Conservation (phyloP, 2,797 vertebrate species). For the Halcyon badia region DNA sequence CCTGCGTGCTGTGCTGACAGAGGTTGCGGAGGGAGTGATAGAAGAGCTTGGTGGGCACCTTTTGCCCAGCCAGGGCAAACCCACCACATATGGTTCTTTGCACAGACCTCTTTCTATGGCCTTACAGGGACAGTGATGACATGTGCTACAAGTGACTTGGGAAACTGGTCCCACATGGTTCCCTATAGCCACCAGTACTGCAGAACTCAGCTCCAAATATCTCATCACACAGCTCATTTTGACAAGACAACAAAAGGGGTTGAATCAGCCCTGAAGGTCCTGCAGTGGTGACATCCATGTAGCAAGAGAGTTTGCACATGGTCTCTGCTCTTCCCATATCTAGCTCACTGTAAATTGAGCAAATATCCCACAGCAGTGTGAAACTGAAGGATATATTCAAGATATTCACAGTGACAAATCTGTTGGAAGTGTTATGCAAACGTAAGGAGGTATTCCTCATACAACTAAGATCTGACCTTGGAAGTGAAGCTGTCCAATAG, state of each 20-base stretch:
- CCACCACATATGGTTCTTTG: not conserved
- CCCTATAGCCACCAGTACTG: accelerated
- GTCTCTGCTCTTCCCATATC: not conserved
- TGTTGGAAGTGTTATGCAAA: not conserved
- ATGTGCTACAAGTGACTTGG: not conserved
- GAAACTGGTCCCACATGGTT: accelerated
- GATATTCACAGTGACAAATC: not conserved
- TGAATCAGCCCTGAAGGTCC: not conserved
- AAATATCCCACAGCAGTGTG: not conserved
- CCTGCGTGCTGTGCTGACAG: too few relatives aligned
- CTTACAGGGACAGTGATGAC: not conserved
- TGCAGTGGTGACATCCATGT: not conserved
- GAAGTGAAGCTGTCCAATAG: not conserved
- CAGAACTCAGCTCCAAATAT: not conserved
- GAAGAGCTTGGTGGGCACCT: too few relatives aligned
- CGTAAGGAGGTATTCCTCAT: not conserved
- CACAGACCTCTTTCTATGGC: not conserved
- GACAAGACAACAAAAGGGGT: not conserved
- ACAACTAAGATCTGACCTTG: not conserved
- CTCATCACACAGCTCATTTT: accelerated
- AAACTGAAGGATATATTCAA: not conserved
- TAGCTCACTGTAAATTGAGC: not conserved
- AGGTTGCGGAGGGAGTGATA: too few relatives aligned
- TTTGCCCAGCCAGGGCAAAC: too few relatives aligned
- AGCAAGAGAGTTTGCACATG: accelerated